A percentile compares a stretch with the other conserved stretches of the same genome.
Conservation (phyloP, 2,113 vertebrate species). For the Leptobrachium ailaonicum region DNA sequence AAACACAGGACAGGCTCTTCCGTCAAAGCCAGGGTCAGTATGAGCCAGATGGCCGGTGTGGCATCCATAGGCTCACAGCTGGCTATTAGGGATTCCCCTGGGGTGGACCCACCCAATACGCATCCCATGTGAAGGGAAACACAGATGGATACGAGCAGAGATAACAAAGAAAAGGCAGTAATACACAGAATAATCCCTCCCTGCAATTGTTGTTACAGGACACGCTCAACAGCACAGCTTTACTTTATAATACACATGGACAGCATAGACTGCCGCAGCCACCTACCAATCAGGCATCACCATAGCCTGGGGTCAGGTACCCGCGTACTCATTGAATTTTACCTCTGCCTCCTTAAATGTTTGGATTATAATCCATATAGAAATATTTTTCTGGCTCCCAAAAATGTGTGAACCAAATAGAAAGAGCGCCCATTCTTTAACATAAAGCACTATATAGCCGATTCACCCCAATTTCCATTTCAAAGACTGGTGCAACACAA, state of each 20-base stretch:
- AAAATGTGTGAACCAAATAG: too few relatives aligned
- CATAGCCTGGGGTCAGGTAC: too few relatives aligned
- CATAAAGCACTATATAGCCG: too few relatives aligned
- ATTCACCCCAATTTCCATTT: too few relatives aligned
- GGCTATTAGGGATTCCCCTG: background rate
- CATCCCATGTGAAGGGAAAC: background rate
- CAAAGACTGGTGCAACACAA: too few relatives aligned
- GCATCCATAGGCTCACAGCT: background rate
- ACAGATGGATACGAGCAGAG: conserved; percentile 17
- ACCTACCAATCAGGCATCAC: too few relatives aligned
- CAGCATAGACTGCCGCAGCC: background rate
- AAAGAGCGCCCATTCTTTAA: too few relatives aligned
- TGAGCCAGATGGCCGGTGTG: conserved; percentile 25
- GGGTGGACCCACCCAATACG: conserved; percentile 19
- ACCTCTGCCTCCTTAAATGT: too few relatives aligned
- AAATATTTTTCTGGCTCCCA: too few relatives aligned
- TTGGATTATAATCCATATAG: too few relatives aligned
- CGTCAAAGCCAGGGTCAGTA: background rate
- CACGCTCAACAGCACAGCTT: background rate
- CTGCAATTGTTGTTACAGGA: background rate
- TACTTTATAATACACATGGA: background rate
- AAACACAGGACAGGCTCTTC: background rate
- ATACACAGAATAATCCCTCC: background rate
- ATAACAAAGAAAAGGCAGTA: background rate
- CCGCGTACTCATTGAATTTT: too few relatives aligned